Evolutionary conservation across 30 jellyfish, hydroid and myxozoan species (phyloP).

Genomic region (Hydra vulgaris): DNA sequence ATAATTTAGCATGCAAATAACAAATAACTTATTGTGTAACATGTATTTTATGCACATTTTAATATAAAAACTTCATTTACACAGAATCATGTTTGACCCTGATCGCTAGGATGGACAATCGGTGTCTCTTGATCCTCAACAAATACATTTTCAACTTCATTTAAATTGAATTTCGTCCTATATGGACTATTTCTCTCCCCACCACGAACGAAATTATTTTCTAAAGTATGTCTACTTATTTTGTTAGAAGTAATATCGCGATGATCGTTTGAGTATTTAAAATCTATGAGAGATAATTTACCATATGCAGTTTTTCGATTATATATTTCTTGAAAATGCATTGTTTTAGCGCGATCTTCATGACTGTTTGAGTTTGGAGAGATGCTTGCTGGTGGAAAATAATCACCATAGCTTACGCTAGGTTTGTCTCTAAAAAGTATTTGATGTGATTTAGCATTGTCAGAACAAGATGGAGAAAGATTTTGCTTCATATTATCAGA

Average conservation of each 20-base stretch:
- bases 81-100: background rate
- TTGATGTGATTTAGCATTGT: background rate
- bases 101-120: conserved; percentile 24
- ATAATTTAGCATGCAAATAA: background rate
- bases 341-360: background rate
- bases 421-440: conserved; percentile 6
- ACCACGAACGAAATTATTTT: background rate
- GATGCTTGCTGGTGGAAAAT: background rate
- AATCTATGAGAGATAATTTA: background rate
- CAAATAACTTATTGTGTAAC: background rate
- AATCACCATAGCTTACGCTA: conserved; percentile 8
- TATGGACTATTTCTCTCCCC: background rate
- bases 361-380: background rate
- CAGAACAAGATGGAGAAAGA: background rate
- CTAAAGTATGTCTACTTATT: background rate
- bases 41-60: background rate
- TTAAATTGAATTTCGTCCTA: background rate
- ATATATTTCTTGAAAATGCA: background rate
- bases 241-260: background rate
- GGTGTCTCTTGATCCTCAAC: conserved; percentile 29
- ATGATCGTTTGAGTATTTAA: background rate
- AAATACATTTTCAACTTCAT: conserved; percentile 13
- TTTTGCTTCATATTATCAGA: background rate
- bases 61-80: background rate
- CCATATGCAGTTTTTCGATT: background rate